Conservation (phyloP, 2,888 invertebrate species). For the Pardosa pseudoannulata region DNA sequence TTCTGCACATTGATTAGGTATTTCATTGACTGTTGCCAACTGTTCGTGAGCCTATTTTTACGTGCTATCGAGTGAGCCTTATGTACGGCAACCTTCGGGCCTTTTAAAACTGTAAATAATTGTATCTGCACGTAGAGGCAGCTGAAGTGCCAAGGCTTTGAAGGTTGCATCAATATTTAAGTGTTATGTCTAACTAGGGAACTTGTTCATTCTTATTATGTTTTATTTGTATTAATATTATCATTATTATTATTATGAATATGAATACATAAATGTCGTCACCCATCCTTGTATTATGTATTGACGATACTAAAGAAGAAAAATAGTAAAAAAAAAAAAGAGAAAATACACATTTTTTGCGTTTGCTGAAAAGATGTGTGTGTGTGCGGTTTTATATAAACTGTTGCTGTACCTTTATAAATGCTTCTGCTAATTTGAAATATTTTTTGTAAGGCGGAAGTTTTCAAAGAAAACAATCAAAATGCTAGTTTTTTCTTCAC, state of each 20-base stretch:
- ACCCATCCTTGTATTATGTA: slow-evolving; percentile 66
- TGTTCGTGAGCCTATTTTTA: slow-evolving; percentile 26
- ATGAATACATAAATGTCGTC: slow-evolving; percentile 64
- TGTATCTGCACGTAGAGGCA: slow-evolving; percentile 73
- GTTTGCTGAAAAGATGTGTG: slow-evolving; percentile 57
- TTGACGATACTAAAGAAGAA: slow-evolving; percentile 57
- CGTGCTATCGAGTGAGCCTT: slow-evolving; percentile 65
- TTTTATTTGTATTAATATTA: slow-evolving; percentile 43
- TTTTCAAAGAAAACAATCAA: slow-evolving; percentile 72
- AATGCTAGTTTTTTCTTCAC: slow-evolving; percentile 69
- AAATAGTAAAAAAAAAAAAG: slow-evolving; percentile 43
- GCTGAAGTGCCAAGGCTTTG: slow-evolving; percentile 73
- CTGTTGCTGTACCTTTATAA: slow-evolving; percentile 71
- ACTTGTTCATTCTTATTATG: slow-evolving; percentile 52
- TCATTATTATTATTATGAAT: slow-evolving; percentile 35
- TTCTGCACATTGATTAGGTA: background rate
- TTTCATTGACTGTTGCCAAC: too few relatives aligned
- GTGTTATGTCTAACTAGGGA: slow-evolving; percentile 70
- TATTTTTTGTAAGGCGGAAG: slow-evolving; percentile 68
- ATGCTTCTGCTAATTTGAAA: slow-evolving; percentile 69
- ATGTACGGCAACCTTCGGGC: slow-evolving; percentile 69
- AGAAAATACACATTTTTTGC: slow-evolving; percentile 33
- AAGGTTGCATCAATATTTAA: slow-evolving; percentile 64
- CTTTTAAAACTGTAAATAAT: slow-evolving; percentile 73
- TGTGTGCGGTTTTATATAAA: slow-evolving; percentile 72